A percentile compares a stretch with the other conserved stretches of the same genome.
Conservation (phyloP, 2,113 vertebrate genomes). For the Calyptomena viridis region DNA sequence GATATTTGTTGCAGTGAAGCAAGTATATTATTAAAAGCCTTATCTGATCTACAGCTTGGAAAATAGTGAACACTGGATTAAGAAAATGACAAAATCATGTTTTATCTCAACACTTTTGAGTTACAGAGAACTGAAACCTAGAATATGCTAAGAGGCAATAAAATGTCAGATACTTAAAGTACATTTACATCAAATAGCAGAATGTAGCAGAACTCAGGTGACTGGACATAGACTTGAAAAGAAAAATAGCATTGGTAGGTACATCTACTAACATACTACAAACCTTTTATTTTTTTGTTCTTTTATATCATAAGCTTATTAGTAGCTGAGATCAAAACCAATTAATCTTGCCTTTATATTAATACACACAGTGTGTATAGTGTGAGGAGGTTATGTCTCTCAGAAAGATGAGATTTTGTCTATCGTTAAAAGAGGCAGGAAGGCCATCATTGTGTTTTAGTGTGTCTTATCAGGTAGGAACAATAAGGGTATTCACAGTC, state of each 20-base stretch:
- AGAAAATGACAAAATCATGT: not conserved
- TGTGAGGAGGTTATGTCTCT: not conserved
- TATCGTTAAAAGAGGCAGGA: not conserved
- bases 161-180: not conserved
- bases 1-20: not conserved
- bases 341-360: not conserved
- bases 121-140: not conserved
- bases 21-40: not conserved
- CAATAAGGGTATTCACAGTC: not conserved
- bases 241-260: not conserved
- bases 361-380: fast-evolving
- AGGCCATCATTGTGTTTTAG: not conserved
- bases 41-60: not conserved
- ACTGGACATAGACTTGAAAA: not conserved
- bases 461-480: too few relatives aligned
- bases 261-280: not conserved
- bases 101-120: not conserved
- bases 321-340: not conserved
- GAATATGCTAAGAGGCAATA: not conserved
- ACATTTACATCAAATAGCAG: not conserved
- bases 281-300: not conserved
- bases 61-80: not conserved
- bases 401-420: not conserved
- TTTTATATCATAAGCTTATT: not conserved
- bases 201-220: not conserved